phyloP scores from a whole-genome alignment of 2,888 invertebrate species.

The Tetrapedia diversipes region DNA sequence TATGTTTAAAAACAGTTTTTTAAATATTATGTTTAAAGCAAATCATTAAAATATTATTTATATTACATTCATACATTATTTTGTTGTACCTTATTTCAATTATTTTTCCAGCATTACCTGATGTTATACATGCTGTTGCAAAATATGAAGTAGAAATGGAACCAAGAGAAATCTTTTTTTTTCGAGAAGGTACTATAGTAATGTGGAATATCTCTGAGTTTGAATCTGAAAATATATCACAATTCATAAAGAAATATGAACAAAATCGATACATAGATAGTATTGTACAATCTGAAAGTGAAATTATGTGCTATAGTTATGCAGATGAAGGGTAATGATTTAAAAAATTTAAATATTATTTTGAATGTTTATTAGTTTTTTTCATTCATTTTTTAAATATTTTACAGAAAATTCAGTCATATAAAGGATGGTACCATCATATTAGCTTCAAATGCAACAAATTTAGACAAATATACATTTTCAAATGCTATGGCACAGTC shows the following conservation, averaged over 20 bases:
- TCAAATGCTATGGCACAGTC: conserved; percentile 97
- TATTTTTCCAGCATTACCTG: conserved; percentile 84
- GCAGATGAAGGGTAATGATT: conserved; percentile 83
- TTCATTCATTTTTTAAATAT: conserved; percentile 4
- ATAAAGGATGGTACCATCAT: conserved; percentile 83
- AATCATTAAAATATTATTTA: neutral
- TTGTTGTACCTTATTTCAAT: conserved; percentile 34
- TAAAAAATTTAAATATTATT: conserved; percentile 5
- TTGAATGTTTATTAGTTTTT: neutral
- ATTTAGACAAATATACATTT: conserved; percentile 95
- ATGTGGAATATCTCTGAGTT: conserved; percentile 95
- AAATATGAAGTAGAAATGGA: conserved; percentile 91
- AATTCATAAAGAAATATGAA: conserved; percentile 88
- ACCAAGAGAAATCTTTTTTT: conserved; percentile 94
- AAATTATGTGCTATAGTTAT: conserved; percentile 92
- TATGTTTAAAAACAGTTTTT: neutral
- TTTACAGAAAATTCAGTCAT: conserved; percentile 81
- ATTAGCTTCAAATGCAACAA: conserved; percentile 85
- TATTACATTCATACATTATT: neutral
- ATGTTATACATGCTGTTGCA: conserved; percentile 93
- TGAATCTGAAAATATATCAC: conserved; percentile 90
- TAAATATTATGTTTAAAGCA: neutral
- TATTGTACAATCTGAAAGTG: conserved; percentile 90
- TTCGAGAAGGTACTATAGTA: conserved; percentile 94
- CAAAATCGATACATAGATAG: conserved; percentile 88